Conservation (phyloP, 2,797 vertebrate genomes). For the Cirrhinus molitorella region DNA sequence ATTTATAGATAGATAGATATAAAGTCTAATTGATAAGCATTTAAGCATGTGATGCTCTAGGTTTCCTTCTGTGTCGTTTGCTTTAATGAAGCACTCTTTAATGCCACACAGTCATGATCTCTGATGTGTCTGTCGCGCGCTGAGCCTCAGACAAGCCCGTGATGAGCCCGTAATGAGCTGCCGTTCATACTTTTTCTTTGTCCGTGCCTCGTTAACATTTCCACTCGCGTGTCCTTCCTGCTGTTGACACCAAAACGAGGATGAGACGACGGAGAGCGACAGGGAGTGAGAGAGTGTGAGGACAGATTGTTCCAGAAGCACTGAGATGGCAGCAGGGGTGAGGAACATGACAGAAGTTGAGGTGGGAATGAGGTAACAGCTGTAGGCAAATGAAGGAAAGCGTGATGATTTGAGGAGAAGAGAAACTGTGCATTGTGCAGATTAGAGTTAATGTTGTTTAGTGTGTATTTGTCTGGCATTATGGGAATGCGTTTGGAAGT, state of each 20-base stretch:
- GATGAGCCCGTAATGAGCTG: constrained; percentile 33
- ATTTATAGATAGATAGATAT: background rate
- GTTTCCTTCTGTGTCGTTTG: background rate
- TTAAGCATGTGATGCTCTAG: background rate
- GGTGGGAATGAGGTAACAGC: constrained; percentile 39
- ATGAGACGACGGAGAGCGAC: background rate
- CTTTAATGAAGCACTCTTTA: background rate
- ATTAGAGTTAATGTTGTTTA: background rate
- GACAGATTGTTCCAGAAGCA: constrained; percentile 52
- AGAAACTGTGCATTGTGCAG: background rate
- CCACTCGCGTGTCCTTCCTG: background rate
- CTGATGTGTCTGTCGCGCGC: background rate
- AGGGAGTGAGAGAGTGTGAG: background rate
- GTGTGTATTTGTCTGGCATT: background rate
- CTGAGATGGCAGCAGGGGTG: constrained; percentile 61
- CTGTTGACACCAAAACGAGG: constrained; percentile 18
- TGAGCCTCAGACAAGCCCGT: constrained; percentile 20
- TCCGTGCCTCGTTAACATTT: constrained; percentile 37
- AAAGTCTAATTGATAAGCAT: background rate
- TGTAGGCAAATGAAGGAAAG: constrained; percentile 57
- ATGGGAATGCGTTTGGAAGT: background rate
- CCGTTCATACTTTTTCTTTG: constrained; percentile 4
- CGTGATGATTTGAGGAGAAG: constrained; percentile 19
- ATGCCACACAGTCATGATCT: background rate
- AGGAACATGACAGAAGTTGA: constrained; percentile 54